These are phyloP conservation scores for Latheticus oryzae DNA, from an alignment of 2,888 invertebrate species.

Conservation along the genomic window DNA sequence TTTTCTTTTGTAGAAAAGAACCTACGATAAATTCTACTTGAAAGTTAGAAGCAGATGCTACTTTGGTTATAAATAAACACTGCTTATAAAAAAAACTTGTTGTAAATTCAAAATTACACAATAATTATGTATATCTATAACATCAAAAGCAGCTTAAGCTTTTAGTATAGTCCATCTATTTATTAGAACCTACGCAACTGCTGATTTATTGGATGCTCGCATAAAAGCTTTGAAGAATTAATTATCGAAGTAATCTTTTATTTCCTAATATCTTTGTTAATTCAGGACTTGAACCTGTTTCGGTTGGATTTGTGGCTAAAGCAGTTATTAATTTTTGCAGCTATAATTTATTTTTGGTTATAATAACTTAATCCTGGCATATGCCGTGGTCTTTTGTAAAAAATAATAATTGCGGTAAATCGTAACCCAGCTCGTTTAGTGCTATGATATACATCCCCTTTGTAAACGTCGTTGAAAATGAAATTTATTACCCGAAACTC, in stretches of 20 bases:
- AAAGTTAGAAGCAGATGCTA: too few relatives aligned
- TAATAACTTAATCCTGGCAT: constrained; percentile 57
- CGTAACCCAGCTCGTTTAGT: constrained; percentile 52
- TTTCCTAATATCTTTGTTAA: constrained; percentile 30
- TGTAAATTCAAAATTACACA: too few relatives aligned
- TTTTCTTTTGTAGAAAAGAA: too few relatives aligned
- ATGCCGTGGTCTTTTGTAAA: constrained; percentile 53
- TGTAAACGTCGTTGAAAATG: constrained; percentile 52
- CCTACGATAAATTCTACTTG: too few relatives aligned
- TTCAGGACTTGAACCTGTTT: constrained; percentile 5
- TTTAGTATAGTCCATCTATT: too few relatives aligned
- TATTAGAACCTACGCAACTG: too few relatives aligned
- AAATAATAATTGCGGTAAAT: constrained; percentile 55
- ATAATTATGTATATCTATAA: too few relatives aligned
- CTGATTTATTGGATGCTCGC: too few relatives aligned
- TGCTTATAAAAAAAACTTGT: too few relatives aligned
- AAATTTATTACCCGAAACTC: constrained; percentile 52
- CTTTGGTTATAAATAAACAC: too few relatives aligned
- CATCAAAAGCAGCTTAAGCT: too few relatives aligned
- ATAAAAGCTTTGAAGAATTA: constrained; percentile 17
- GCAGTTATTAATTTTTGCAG: constrained; percentile 45
- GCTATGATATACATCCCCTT: constrained; percentile 53
- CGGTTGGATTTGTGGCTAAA: constrained; percentile 3
- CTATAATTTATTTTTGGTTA: constrained; percentile 52
- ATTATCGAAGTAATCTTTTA: constrained; percentile 23